These are phyloP conservation scores for Serinus canaria DNA, from an alignment of 2,113 vertebrate genomes.

Conservation along the genomic window DNA sequence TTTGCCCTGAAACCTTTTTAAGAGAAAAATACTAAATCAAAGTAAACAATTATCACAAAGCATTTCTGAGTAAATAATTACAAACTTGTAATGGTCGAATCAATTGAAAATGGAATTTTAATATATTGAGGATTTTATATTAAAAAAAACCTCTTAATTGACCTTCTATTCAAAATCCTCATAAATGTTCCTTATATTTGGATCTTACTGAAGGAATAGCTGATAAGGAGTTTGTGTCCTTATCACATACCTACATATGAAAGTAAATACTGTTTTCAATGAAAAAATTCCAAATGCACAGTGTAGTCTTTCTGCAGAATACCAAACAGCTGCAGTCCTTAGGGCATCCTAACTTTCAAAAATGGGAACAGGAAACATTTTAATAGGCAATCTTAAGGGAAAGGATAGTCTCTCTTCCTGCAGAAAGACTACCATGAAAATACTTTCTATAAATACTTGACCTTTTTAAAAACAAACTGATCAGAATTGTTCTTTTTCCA, in stretches of 20 bases:
- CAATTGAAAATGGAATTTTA: background rate
- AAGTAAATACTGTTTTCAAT: background rate
- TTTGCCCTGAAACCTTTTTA: background rate
- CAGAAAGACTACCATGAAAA: background rate
- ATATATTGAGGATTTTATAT: background rate
- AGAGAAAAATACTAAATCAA: background rate
- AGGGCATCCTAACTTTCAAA: background rate
- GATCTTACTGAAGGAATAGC: background rate
- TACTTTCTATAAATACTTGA: background rate
- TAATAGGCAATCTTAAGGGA: background rate
- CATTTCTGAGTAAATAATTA: background rate
- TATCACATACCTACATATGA: background rate
- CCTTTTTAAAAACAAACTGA: background rate
- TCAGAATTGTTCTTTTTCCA: background rate
- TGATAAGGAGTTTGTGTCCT: background rate
- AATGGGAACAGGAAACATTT: background rate
- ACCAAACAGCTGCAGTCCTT: background rate
- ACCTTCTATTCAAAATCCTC: background rate
- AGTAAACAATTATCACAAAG: background rate
- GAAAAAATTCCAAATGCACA: background rate
- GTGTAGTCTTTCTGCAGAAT: background rate
- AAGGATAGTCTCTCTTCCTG: background rate
- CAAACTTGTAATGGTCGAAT: background rate
- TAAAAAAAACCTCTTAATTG: background rate
- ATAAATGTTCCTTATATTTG: background rate